Evolutionary conservation across 2,888 invertebrate genomes (phyloP).

Genomic region (Mycogona germanica): DNA sequence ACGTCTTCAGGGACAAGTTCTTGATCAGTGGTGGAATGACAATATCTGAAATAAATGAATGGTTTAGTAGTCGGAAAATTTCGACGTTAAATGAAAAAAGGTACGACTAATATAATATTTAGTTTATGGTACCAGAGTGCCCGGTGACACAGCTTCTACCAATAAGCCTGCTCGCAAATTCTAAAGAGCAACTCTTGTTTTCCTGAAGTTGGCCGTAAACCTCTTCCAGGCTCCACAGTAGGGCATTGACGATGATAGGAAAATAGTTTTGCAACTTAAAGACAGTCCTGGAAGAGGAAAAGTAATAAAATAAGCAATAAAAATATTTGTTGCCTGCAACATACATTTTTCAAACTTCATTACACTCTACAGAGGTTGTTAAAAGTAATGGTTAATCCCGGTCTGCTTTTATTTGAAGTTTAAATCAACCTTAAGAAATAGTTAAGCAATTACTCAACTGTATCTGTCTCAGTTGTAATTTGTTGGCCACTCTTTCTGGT

Average conservation of each 20-base stretch:
- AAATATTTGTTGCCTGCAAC: not conserved
- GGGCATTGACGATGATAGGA: not conserved
- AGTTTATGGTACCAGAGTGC: constrained; percentile 4
- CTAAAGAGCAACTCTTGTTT: constrained; percentile 4
- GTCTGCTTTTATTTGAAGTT: too few species aligned
- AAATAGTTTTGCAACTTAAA: constrained; percentile 13
- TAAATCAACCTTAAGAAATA: not conserved
- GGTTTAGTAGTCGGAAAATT: not conserved
- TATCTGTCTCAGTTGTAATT: not conserved
- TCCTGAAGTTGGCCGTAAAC: not conserved
- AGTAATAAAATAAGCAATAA: not conserved
- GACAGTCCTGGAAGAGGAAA: constrained; percentile 1
- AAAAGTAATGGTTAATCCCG: not conserved
- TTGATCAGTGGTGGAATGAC: not conserved
- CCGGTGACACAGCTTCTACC: constrained; percentile 16
- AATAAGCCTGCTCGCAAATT: constrained; percentile 13
- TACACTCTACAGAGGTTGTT: not conserved
- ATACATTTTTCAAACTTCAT: not conserved
- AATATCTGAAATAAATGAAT: constrained; percentile 1
- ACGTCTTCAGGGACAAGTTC: not conserved
- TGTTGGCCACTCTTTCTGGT: constrained; percentile 9
- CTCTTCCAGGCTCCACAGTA: not conserved
- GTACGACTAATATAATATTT: not conserved
- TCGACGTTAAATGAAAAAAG: not conserved
- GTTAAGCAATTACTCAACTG: not conserved